A percentile compares a stretch with the other conserved stretches of the same genome.
Evolutionary conservation across 2,888 invertebrate genomes (phyloP).

Genomic region (Myathropa florea): DNA sequence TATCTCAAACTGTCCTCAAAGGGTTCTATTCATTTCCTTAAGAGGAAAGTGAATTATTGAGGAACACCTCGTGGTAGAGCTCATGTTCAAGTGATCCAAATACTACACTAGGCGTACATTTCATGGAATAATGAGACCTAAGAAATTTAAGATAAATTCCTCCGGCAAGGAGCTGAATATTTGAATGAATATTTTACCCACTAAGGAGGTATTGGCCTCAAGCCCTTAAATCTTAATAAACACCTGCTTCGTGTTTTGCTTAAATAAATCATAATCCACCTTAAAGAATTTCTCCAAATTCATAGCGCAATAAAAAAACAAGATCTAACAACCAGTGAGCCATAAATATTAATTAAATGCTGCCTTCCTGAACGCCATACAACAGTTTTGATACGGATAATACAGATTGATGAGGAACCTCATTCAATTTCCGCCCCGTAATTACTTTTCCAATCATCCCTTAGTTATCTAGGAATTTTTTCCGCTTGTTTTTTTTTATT

Average conservation of each 20-base stretch:
- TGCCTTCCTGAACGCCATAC: not conserved
- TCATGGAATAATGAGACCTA: too few species aligned
- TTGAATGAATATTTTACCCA: not conserved
- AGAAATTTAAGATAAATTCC: too few species aligned
- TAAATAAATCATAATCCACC: not conserved
- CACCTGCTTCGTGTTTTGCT: not conserved
- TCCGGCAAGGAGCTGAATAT: too few species aligned
- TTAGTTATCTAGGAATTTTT: conserved; percentile 35
- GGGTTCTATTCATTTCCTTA: too few species aligned
- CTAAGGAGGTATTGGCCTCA: not conserved
- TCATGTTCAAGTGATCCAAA: too few species aligned
- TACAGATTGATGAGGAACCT: conserved; percentile 61
- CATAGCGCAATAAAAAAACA: not conserved
- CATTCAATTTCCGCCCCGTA: conserved; percentile 62
- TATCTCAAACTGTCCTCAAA: too few species aligned
- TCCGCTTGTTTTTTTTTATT: not conserved
- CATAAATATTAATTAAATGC: conserved; percentile 44
- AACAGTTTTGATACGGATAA: conserved; percentile 35
- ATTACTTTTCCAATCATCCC: conserved; percentile 59
- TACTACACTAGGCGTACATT: too few species aligned
- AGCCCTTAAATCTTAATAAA: not conserved
- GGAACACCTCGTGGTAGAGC: too few species aligned
- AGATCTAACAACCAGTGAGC: not conserved
- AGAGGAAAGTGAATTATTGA: too few species aligned
- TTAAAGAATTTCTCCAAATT: not conserved